A percentile compares a stretch with the other conserved stretches of the same genome.
phyloP scores from a whole-genome alignment of 2,797 vertebrate genomes.

The Helostoma temminkii region DNA sequence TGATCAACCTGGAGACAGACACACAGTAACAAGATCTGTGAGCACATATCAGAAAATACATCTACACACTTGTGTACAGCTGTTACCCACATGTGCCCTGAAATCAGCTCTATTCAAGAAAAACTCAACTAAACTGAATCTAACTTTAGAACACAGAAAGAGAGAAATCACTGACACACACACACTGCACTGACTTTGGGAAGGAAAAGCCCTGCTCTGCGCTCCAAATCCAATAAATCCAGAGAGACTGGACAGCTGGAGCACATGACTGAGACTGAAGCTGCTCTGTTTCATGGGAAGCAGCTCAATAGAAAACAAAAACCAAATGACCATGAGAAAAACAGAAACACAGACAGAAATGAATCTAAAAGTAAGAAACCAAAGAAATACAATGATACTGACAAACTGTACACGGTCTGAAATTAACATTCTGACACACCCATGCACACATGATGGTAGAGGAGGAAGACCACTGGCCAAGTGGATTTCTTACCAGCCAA shows the following conservation, averaged over 20 bases:
- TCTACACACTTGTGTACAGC: background rate
- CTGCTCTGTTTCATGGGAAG: slow-evolving; percentile 14
- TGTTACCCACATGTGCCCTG: background rate
- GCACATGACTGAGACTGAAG: slow-evolving; percentile 16
- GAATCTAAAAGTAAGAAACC: background rate
- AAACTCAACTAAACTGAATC: background rate
- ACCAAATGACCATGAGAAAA: slow-evolving; percentile 2
- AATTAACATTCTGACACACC: too few relatives aligned
- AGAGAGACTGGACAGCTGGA: slow-evolving; percentile 18
- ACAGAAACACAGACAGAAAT: background rate
- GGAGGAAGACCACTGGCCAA: too few relatives aligned
- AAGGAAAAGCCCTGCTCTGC: slow-evolving; percentile 5
- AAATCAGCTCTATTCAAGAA: background rate
- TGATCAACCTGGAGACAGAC: slow-evolving; percentile 54
- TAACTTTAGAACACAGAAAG: background rate
- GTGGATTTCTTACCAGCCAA: too few relatives aligned
- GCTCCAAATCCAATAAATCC: background rate
- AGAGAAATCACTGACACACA: slow-evolving; percentile 2
- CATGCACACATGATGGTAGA: too few relatives aligned
- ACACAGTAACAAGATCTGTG: slow-evolving; percentile 22
- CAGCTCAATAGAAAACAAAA: slow-evolving; percentile 4
- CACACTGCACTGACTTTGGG: background rate
- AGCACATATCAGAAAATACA: background rate
- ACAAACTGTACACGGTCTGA: too few relatives aligned
- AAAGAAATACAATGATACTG: background rate